Percentiles rank a stretch among this genome's conserved stretches.
Evolutionary conservation across 2,113 vertebrate species (phyloP).

Genomic region (Dinomys branickii): DNA sequence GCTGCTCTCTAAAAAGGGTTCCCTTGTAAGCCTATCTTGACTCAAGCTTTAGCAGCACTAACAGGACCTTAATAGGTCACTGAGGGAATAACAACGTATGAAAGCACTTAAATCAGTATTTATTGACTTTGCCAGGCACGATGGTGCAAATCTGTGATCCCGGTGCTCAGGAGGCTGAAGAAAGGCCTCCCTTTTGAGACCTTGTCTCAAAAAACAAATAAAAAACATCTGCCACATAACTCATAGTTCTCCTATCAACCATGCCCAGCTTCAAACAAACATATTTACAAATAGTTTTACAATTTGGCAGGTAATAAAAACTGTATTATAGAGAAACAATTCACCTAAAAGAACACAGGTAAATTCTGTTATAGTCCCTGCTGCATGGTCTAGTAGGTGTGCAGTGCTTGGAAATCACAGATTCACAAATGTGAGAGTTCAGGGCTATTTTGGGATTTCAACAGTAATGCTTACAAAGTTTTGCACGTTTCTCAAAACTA

Average conservation of each 20-base stretch:
- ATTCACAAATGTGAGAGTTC: not conserved
- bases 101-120: not conserved
- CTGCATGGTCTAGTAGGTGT: not conserved
- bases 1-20: not conserved
- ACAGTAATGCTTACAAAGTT: not conserved
- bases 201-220: not conserved
- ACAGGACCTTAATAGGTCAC: not conserved
- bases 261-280: not conserved
- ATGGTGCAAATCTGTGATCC: not conserved
- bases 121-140: not conserved
- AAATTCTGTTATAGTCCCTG: not conserved
- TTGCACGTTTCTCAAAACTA: not conserved
- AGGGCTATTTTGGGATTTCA: not conserved
- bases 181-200: not conserved
- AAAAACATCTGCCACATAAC: not conserved
- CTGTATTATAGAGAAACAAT: slow-evolving; percentile 13
- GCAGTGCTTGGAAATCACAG: not conserved
- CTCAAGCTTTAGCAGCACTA: not conserved
- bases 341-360: not conserved
- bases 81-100: not conserved
- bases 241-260: too few relatives aligned
- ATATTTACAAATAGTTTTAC: slow-evolving; percentile 26
- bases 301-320: not conserved
- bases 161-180: not conserved
- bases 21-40: not conserved